phyloP scores from a whole-genome alignment of 2,888 invertebrate genomes.

The Cinara cedri region DNA sequence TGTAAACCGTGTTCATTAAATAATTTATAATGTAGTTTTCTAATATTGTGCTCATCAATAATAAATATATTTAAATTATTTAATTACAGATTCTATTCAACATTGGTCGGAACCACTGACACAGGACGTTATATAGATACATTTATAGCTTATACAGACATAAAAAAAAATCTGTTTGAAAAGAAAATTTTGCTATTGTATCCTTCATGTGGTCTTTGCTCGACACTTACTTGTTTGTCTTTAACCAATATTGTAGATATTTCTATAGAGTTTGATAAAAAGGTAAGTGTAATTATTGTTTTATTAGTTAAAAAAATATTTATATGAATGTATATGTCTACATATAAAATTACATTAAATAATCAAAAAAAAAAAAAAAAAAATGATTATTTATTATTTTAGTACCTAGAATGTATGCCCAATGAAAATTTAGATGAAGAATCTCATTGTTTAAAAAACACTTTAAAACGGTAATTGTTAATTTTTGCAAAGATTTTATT shows the following conservation, averaged over 20 bases:
- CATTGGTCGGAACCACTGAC: slow-evolving; percentile 20
- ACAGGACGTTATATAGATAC: slow-evolving; percentile 19
- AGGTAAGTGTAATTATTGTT: slow-evolving; percentile 16
- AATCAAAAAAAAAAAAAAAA: too few species aligned
- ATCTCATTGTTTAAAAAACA: slow-evolving; percentile 50
- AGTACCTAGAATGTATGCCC: slow-evolving; percentile 48
- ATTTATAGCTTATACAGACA: slow-evolving; percentile 16
- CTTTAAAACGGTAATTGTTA: slow-evolving; percentile 48
- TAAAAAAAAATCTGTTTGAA: slow-evolving; percentile 28
- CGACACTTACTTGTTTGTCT: slow-evolving; percentile 32
- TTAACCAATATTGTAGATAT: slow-evolving; percentile 20
- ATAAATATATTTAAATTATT: too few species aligned
- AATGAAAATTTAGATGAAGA: slow-evolving; percentile 43
- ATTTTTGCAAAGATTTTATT: not conserved
- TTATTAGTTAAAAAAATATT: not conserved
- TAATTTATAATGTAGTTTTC: not conserved
- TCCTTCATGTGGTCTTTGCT: slow-evolving; percentile 18
- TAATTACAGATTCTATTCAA: slow-evolving; percentile 8
- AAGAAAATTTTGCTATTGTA: slow-evolving; percentile 5
- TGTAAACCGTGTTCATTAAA: not conserved
- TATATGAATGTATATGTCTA: too few species aligned
- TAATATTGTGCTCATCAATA: too few species aligned
- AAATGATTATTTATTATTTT: not conserved
- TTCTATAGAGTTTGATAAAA: slow-evolving; percentile 50
- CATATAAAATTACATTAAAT: too few species aligned